Percentiles rank a stretch among this genome's conserved stretches.
Conservation (phyloP, 2,113 vertebrate genomes). For the Poicephalus gulielmi region DNA sequence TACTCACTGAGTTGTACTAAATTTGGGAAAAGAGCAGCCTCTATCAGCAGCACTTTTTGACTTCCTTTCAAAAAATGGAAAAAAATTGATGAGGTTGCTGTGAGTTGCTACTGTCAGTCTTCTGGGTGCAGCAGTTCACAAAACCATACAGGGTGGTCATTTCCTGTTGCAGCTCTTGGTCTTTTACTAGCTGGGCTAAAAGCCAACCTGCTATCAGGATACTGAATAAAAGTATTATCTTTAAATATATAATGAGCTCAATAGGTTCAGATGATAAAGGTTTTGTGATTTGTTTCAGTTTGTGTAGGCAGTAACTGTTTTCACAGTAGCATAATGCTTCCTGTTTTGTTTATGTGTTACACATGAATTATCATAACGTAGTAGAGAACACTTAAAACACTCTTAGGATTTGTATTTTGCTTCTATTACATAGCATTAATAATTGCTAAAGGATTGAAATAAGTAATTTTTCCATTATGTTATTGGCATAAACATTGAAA, state of each 20-base stretch:
- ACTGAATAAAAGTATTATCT: not conserved
- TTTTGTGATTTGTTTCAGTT: not conserved
- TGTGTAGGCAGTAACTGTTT: not conserved
- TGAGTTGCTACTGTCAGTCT: not conserved
- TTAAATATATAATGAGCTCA: not conserved
- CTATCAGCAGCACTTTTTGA: not conserved
- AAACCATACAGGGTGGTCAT: not conserved
- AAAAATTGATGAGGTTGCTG: not conserved
- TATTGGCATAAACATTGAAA: not conserved
- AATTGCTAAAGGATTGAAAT: not conserved
- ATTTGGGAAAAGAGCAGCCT: not conserved
- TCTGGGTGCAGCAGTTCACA: not conserved
- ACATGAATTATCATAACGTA: not conserved
- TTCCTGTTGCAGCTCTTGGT: not conserved
- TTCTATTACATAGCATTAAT: not conserved
- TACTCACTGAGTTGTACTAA: not conserved
- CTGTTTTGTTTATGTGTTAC: not conserved
- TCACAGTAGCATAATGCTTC: not conserved
- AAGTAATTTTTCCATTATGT: not conserved
- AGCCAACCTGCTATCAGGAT: not conserved
- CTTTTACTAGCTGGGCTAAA: not conserved
- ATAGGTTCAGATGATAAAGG: not conserved
- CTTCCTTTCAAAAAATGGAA: not conserved
- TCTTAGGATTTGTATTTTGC: not conserved
- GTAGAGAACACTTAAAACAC: not conserved